Conservation (phyloP, 2,888 invertebrate species). For the Dasypogon diadema region DNA sequence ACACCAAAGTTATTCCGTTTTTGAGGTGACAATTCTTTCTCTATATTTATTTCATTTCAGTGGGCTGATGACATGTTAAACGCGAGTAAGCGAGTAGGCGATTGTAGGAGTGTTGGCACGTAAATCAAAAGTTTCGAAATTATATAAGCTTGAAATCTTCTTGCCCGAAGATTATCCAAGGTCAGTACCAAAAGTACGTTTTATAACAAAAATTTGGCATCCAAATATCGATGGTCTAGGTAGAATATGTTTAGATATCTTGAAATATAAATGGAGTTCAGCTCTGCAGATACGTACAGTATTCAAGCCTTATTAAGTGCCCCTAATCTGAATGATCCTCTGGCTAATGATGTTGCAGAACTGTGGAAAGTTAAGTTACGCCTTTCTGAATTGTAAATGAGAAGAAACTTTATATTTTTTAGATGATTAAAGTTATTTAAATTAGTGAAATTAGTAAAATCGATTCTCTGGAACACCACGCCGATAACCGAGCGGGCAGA, state of each 20-base stretch:
- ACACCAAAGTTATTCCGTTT: too few species aligned
- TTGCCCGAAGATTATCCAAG: conserved; percentile 99
- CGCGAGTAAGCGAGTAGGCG: too few species aligned
- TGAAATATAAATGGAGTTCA: conserved; percentile 98
- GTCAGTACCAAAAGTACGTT: conserved; percentile 99
- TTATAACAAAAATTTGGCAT: conserved; percentile 99
- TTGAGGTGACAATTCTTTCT: too few species aligned
- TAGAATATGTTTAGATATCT: conserved; percentile 96
- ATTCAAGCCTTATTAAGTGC: conserved; percentile 97
- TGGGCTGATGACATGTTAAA: too few species aligned
- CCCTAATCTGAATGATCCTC: conserved; percentile 97
- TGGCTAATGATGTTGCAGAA: conserved; percentile 97
- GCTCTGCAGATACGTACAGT: conserved; percentile 98
- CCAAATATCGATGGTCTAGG: conserved; percentile 99
- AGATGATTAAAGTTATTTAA: too few species aligned
- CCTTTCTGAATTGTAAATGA: too few species aligned
- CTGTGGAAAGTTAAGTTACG: conserved; percentile 99
- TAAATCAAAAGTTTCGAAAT: conserved; percentile 59
- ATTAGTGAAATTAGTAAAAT: too few species aligned
- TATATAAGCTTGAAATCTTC: conserved; percentile 97
- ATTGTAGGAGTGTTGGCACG: too few species aligned
- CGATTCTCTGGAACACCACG: too few species aligned
- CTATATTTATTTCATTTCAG: too few species aligned
- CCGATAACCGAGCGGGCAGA: too few species aligned
- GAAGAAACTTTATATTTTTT: too few species aligned